These are phyloP conservation scores for Xerus rutilus DNA, from an alignment of 2,797 vertebrate species.

Conservation along the genomic window DNA sequence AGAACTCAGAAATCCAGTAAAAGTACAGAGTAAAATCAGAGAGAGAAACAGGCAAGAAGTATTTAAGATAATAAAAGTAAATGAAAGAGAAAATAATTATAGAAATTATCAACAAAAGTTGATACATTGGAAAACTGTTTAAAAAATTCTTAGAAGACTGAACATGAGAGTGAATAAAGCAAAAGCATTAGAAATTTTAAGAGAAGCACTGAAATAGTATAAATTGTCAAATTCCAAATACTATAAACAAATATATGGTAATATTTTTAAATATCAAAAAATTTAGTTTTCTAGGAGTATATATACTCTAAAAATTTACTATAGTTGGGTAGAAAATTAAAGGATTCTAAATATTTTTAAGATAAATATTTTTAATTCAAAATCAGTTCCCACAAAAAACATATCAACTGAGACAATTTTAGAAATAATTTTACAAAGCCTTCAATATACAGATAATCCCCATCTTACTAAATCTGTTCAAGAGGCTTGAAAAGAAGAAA, in stretches of 20 bases:
- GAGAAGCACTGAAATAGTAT: not conserved
- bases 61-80: not conserved
- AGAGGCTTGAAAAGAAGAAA: slow-evolving; percentile 56
- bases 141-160: not conserved
- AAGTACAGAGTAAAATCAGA: slow-evolving; percentile 34
- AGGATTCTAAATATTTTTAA: not conserved
- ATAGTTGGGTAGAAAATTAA: slow-evolving; percentile 37
- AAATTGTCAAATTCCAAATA: not conserved
- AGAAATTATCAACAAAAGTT: slow-evolving; percentile 35
- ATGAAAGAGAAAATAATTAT: slow-evolving; percentile 16
- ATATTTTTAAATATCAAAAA: slow-evolving; percentile 2
- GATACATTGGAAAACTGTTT: not conserved
- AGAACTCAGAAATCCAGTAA: slow-evolving; percentile 23
- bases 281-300: slow-evolving; percentile 9
- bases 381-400: slow-evolving; percentile 34
- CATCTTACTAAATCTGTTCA: slow-evolving; percentile 29
- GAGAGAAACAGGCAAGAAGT: not conserved
- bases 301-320: slow-evolving; percentile 18
- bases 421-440: slow-evolving; percentile 17
- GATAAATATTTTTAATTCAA: not conserved
- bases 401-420: slow-evolving; percentile 46
- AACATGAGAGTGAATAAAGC: not conserved
- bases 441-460: slow-evolving; percentile 49
- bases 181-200: not conserved
- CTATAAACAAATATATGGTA: not conserved